phyloP scores from a whole-genome alignment of 2,113 vertebrate species.

The Actinemys pallida region DNA sequence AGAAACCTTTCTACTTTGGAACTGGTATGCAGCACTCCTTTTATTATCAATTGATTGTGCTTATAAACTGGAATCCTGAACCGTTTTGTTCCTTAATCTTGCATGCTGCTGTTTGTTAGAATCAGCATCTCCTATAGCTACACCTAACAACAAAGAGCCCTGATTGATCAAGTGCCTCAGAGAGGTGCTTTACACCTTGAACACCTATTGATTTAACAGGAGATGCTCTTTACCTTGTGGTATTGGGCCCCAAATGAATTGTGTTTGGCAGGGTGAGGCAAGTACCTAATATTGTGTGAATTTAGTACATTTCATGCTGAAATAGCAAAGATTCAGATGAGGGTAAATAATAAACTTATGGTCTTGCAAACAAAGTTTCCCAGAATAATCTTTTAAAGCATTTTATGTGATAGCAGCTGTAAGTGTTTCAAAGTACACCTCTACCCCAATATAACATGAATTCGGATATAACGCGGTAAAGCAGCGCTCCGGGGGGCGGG shows the following conservation, averaged over 20 bases:
- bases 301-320: background rate
- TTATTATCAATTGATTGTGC: rapidly evolving
- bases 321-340: background rate
- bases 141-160: background rate
- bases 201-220: background rate
- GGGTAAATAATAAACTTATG: background rate
- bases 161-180: background rate
- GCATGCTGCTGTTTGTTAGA: background rate
- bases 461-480: too few relatives aligned
- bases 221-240: background rate
- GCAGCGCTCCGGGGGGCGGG: too few relatives aligned
- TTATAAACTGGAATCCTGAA: background rate
- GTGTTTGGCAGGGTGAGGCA: background rate
- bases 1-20: background rate
- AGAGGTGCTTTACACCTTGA: background rate
- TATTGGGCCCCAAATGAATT: background rate
- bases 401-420: background rate
- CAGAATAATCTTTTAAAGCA: background rate
- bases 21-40: background rate
- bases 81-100: background rate
- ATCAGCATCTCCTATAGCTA: rapidly evolving
- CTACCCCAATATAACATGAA: too few relatives aligned
- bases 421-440: background rate
- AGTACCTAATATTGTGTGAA: background rate
- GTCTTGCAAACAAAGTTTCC: background rate